Evolutionary conservation across 2,888 invertebrate genomes (phyloP).

Genomic region (Eupithecia centaureata): DNA sequence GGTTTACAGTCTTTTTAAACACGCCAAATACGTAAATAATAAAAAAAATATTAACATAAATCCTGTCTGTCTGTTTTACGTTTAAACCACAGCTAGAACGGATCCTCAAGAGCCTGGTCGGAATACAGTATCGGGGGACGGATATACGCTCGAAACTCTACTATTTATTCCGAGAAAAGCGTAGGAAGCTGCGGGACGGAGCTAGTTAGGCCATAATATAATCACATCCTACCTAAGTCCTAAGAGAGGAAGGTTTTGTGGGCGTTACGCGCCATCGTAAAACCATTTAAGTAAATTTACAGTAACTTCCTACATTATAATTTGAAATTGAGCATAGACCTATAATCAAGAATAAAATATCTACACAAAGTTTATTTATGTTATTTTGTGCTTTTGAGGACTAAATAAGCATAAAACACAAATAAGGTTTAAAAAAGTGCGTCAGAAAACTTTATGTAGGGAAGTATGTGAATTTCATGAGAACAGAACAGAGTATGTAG

Average conservation of each 20-base stretch:
- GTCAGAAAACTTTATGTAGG: too few relatives aligned
- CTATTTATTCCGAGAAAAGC: background rate
- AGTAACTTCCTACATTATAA: conserved; percentile 9
- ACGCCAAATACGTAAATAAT: too few relatives aligned
- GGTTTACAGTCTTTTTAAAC: too few relatives aligned
- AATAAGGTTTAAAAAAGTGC: too few relatives aligned
- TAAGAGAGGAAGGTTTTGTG: conserved; percentile 11
- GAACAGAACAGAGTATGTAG: too few relatives aligned
- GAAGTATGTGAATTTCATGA: too few relatives aligned
- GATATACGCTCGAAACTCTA: background rate
- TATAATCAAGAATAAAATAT: background rate
- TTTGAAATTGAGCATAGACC: background rate
- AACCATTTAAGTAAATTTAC: conserved; percentile 23
- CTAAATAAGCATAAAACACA: background rate
- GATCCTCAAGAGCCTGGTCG: background rate
- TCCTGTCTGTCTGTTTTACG: background rate
- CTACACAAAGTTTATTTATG: background rate
- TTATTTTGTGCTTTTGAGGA: background rate
- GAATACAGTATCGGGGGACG: background rate
- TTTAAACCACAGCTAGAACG: too few relatives aligned
- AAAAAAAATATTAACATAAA: too few relatives aligned
- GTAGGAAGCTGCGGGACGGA: background rate
- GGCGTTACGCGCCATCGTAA: conserved; percentile 23
- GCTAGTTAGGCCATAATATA: background rate
- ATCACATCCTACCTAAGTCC: background rate